Percentiles rank a stretch among this genome's conserved stretches.
These are phyloP conservation scores for Coregonus ussuriensis DNA, from an alignment of 2,797 vertebrate genomes.

Conservation along the genomic window DNA sequence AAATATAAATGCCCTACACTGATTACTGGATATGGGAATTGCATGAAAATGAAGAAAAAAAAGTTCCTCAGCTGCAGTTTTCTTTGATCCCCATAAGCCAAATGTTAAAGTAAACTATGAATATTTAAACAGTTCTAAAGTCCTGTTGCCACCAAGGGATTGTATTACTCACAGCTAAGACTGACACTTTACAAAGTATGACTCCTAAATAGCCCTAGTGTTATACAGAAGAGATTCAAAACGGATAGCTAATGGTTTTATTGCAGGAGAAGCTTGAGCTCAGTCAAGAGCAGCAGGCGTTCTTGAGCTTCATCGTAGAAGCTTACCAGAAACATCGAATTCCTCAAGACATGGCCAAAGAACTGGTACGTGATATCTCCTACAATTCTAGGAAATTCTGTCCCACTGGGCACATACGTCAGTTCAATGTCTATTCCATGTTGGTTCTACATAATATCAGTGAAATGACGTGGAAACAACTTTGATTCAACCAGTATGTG, in stretches of 20 bases:
- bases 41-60: neutral
- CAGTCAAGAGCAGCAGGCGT: slow-evolving; percentile 83
- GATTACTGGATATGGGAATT: neutral
- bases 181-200: neutral
- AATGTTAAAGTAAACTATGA: neutral
- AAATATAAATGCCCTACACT: neutral
- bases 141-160: slow-evolving; percentile 7
- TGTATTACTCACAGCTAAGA: neutral
- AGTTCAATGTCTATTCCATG: too few relatives aligned
- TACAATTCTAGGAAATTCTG: neutral
- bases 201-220: neutral
- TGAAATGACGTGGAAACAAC: too few relatives aligned
- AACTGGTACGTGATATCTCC: slow-evolving; percentile 80
- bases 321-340: slow-evolving; percentile 91
- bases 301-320: slow-evolving; percentile 86
- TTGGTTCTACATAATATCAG: too few relatives aligned
- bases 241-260: slow-evolving; percentile 48
- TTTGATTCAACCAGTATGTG: too few relatives aligned
- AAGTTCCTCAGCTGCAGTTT: neutral
- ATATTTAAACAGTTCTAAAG: slow-evolving; percentile 13
- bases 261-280: slow-evolving; percentile 89
- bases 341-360: slow-evolving; percentile 92
- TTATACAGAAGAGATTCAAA: neutral
- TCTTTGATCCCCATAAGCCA: neutral
- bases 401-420: neutral